These are phyloP conservation scores for Phoebastria nigripes DNA, from an alignment of 2,797 vertebrate genomes.

Conservation along the genomic window DNA sequence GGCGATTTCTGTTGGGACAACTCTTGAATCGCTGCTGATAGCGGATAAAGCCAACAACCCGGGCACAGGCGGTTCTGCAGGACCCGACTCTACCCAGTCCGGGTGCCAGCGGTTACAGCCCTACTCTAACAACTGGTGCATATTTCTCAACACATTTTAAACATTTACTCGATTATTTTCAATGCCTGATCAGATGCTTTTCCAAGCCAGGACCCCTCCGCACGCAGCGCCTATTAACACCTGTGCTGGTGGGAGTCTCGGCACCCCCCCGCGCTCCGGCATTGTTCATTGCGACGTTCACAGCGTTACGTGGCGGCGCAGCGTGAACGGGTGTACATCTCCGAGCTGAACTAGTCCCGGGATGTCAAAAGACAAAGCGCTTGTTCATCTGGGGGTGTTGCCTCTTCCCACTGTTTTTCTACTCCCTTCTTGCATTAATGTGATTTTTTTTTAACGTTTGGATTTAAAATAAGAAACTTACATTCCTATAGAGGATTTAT, in stretches of 20 bases:
- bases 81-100: fast-evolving
- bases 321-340: background rate
- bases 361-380: background rate
- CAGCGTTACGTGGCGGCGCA: background rate
- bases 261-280: background rate
- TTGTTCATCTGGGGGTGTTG: background rate
- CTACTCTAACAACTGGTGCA: fast-evolving
- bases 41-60: background rate
- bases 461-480: background rate
- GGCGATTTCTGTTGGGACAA: background rate
- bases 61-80: fast-evolving
- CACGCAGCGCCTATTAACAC: fast-evolving
- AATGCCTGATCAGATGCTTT: fast-evolving
- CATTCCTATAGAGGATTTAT: background rate
- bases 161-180: background rate
- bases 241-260: background rate
- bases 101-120: background rate
- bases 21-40: fast-evolving
- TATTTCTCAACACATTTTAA: background rate
- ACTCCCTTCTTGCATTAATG: background rate
- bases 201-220: background rate
- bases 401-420: background rate
- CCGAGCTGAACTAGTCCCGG: background rate
- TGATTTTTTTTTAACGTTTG: background rate
- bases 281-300: fast-evolving